Evolutionary conservation across 2,888 invertebrate genomes (phyloP), one percentile per base, ranked within the genome.

Genomic region (Caenorhabditis sp.): DNA sequence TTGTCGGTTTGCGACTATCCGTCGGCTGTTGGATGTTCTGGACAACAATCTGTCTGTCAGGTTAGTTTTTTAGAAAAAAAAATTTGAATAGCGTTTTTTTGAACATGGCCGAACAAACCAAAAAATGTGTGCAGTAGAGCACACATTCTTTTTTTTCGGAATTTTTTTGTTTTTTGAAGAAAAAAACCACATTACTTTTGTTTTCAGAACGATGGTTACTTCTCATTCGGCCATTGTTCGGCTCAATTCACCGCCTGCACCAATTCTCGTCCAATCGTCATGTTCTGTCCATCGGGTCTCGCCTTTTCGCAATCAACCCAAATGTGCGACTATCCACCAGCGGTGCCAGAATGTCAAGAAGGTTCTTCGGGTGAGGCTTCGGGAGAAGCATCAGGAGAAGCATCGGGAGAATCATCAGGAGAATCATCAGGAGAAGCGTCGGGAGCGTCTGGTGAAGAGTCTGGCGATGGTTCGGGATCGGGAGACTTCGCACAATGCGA

Each of bases 171-270:
- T 31, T 31, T 10, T 4, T 10, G 10, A 31, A 10, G 5, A 49
- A 36, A 49, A 27, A 60, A 63, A 10, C n/a, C 21, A 12, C 51
- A 24, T 21, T 36, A n/a, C n/a, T n/a, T n/a, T n/a, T n/a, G n/a
- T 8, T 71, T 65, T 23, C 49, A 55, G 27, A 31, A 58, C 2
- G 62, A 69, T 53, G 73, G 73, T 37, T 66, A 61, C 26, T 73
- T 59, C 62, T 68, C 73, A 26, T 69, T 65, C 49, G 73, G 68
- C 17, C 26, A 62, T 24, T 73, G 73, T 54, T 62, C 68, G 1
- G 60, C 68, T 1, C 43, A 59, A n/a, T 73, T 73, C 66, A 65
- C 62, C 19, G 68, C 68, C 1, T 73, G 73, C 57, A 66, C 69
- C 49, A 69, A 73, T 49, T 53, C 55, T 21, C 58, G 58, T 17